A percentile compares a stretch with the other conserved stretches of the same genome.
These are phyloP conservation scores for Sclerurus mexicanus DNA, from an alignment of 2,113 vertebrate genomes.

Conservation along the genomic window DNA sequence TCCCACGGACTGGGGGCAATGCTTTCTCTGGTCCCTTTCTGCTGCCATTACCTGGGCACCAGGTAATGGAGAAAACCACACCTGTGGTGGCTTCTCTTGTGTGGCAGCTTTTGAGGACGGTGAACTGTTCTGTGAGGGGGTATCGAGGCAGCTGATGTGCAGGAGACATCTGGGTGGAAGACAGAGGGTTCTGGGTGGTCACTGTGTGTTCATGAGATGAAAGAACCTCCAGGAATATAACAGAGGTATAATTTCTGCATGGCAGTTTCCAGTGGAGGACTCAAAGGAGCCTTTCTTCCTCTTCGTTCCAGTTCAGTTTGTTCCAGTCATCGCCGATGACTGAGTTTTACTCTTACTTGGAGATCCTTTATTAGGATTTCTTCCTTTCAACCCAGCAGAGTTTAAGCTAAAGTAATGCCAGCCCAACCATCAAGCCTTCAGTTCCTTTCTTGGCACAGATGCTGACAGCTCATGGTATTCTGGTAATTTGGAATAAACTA, in stretches of 20 bases:
- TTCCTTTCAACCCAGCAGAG: neutral
- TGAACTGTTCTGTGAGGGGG: neutral
- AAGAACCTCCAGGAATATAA: rapidly evolving
- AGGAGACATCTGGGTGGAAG: neutral
- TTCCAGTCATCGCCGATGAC: neutral
- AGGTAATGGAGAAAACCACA: neutral
- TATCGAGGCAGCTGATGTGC: rapidly evolving
- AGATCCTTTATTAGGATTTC: neutral
- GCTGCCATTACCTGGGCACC: neutral
- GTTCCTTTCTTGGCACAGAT: neutral
- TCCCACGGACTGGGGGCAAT: neutral
- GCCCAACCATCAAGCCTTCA: neutral
- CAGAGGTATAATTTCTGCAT: neutral
- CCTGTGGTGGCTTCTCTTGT: neutral
- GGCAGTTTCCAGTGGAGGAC: neutral
- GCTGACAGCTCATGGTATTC: neutral
- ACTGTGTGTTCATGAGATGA: rapidly evolving
- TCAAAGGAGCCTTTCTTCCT: neutral
- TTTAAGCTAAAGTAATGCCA: neutral
- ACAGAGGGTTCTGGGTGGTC: neutral
- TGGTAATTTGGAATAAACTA: neutral
- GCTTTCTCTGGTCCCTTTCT: neutral
- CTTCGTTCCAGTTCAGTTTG: neutral
- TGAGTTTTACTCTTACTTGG: neutral
- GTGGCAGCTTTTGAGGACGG: neutral